Base-by-base conservation (phyloP, 2,113 vertebrate genomes). In the Bubo bubo region DNA sequence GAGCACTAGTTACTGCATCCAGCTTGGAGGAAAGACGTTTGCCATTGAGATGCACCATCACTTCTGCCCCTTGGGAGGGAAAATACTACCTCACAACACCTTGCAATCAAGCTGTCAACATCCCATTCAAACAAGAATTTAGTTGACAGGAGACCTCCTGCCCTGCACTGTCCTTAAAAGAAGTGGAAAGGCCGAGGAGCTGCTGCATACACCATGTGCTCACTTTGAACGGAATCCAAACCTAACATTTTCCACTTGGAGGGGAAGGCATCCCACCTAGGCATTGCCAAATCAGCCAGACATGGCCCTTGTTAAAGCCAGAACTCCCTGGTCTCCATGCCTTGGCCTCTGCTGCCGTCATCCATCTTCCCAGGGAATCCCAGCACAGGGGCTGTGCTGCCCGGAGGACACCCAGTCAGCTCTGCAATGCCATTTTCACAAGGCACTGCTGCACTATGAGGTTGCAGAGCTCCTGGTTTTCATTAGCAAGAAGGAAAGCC, bases 171-270 rank as follows among this genome's bases (percentile, higher is more conserved):
- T 39, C 74, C 66, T 70, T 41, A 74, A 26, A 45, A 72, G 13
- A 34, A 41, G 35, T 18, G 17, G 30, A 18, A 80, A 62, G 15
- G 12, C 35, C 0, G 0, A 79, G 52, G 24, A 59, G 21, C 50
- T 86, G 52, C 43, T 63, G 32, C 14, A 34, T 14, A 79, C 11
- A 45, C 23, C 39, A 53, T 22, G 5, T 2, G 6, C 17, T 66
- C 45, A 26, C 45, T 71, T n/a, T 10, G 14, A 55, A 26, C 45
- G 5, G 45, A 79, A 22, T 10, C 53, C 60, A 89, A 49, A 67
- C 11, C 34, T 37, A 58, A 62, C 4, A 1, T 39, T 53, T 58
- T 26, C 52, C 21, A 28, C 52, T 63, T 0, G 0, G 47, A 79
- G n/a, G 5, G 11, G 60, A 76, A 80, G 53, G 21, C 18, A 49